Conservation (phyloP, 2,113 vertebrate species). For the Zosterops lateralis region DNA sequence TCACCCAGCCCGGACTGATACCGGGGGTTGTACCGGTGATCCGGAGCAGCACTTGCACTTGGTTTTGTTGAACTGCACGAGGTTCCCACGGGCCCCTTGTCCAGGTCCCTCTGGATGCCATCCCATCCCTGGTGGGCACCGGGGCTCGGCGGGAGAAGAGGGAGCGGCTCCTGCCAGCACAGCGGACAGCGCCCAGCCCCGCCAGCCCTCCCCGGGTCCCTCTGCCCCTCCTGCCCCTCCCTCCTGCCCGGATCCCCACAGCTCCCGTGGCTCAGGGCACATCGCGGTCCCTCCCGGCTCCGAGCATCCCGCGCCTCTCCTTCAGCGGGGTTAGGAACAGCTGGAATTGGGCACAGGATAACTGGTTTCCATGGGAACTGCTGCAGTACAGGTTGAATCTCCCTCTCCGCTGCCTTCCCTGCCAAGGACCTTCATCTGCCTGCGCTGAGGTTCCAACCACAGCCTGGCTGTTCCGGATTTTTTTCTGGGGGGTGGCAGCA, state of each 20-base stretch:
- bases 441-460: conserved; percentile 40
- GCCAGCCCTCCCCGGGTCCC: neutral
- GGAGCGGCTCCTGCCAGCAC: neutral
- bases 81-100: neutral
- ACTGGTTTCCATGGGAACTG: conserved; percentile 78
- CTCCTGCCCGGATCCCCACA: neutral
- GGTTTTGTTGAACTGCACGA: neutral
- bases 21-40: fast-evolving
- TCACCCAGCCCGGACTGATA: neutral
- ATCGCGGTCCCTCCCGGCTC: neutral
- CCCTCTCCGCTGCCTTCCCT: conserved; percentile 49
- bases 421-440: conserved; percentile 72
- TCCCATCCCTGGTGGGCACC: neutral
- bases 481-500: neutral
- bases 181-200: neutral
- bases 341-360: conserved; percentile 77
- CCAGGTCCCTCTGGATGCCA: neutral
- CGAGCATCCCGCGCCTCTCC: conserved; percentile 41
- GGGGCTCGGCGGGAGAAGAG: neutral
- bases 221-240: neutral
- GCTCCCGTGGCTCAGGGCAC: neutral
- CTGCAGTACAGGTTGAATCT: conserved; percentile 74
- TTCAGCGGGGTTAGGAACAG: conserved; percentile 65
- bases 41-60: neutral
- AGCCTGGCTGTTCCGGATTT: conserved; percentile 35